Evolutionary conservation across 2,113 vertebrate genomes (phyloP).

Genomic region (Ameiurus melas): DNA sequence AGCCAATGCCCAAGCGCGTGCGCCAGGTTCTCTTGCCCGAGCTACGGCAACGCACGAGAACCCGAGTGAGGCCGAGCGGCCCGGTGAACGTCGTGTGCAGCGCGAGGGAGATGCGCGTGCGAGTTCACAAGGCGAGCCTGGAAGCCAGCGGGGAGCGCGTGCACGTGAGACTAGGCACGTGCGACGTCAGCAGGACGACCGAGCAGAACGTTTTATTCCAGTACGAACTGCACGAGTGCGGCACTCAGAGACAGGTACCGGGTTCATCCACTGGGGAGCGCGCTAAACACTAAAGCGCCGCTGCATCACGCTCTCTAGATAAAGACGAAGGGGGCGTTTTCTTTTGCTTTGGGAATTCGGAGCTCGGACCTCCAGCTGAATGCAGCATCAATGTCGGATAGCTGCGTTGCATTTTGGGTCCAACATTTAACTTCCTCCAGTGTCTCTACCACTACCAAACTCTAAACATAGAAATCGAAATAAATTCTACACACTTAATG

Average conservation of each 20-base stretch:
- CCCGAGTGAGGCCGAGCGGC: neutral
- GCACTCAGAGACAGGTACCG: constrained; percentile 59
- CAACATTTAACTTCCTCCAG: too few relatives aligned
- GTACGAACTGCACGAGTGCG: constrained; percentile 61
- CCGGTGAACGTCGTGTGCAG: constrained; percentile 54
- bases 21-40: constrained; percentile 57
- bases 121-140: constrained; percentile 55
- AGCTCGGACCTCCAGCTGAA: neutral
- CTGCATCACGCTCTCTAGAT: too few relatives aligned
- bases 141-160: neutral
- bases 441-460: neutral
- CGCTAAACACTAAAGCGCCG: neutral
- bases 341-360: neutral
- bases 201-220: constrained; percentile 59
- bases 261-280: too few relatives aligned
- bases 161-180: constrained; percentile 62
- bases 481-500: neutral
- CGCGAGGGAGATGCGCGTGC: constrained; percentile 59
- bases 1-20: constrained; percentile 49
- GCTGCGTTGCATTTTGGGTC: too few relatives aligned
- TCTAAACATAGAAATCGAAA: neutral
- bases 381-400: neutral
- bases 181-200: constrained; percentile 50
- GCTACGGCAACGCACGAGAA: neutral
- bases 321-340: too few relatives aligned